These are phyloP conservation scores for Lycophotia porphyrea DNA, from an alignment of 2,888 invertebrate genomes.

Conservation along the genomic window DNA sequence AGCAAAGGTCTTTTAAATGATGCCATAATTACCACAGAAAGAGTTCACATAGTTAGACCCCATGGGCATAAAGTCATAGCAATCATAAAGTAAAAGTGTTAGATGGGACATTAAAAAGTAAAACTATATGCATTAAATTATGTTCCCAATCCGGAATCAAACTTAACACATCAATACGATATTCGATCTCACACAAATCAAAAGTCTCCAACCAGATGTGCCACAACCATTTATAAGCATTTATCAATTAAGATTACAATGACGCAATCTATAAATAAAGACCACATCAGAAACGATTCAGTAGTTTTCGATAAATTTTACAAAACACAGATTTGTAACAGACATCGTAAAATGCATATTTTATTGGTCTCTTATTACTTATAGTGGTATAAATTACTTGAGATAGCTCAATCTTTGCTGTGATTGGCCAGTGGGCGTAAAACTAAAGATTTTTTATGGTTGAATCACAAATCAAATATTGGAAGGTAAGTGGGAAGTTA, in stretches of 20 bases:
- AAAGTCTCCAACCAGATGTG: constrained; percentile 22
- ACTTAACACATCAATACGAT: constrained; percentile 4
- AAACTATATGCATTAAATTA: constrained; percentile 40
- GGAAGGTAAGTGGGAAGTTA: constrained; percentile 46
- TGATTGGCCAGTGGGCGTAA: constrained; percentile 67
- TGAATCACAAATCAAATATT: constrained; percentile 65
- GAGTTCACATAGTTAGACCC: neutral
- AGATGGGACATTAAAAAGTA: constrained; percentile 29
- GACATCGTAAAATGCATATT: constrained; percentile 55
- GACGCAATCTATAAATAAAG: constrained; percentile 60
- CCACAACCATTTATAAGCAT: constrained; percentile 44
- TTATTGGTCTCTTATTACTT: constrained; percentile 48
- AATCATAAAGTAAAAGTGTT: constrained; percentile 29
- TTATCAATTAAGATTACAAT: constrained; percentile 64
- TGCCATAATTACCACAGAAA: neutral
- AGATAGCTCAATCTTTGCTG: constrained; percentile 63
- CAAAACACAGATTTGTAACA: constrained; percentile 63
- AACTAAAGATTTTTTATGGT: constrained; percentile 56
- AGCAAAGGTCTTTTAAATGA: neutral
- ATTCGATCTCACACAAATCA: constrained; percentile 43
- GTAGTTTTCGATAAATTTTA: constrained; percentile 65
- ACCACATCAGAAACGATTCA: constrained; percentile 58
- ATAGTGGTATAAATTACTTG: constrained; percentile 53
- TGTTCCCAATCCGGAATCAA: constrained; percentile 27
- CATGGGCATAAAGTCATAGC: constrained; percentile 19